A percentile compares a stretch with the other conserved stretches of the same genome.
Conservation (phyloP, 2,113 vertebrate genomes). For the Saimiri boliviensis region DNA sequence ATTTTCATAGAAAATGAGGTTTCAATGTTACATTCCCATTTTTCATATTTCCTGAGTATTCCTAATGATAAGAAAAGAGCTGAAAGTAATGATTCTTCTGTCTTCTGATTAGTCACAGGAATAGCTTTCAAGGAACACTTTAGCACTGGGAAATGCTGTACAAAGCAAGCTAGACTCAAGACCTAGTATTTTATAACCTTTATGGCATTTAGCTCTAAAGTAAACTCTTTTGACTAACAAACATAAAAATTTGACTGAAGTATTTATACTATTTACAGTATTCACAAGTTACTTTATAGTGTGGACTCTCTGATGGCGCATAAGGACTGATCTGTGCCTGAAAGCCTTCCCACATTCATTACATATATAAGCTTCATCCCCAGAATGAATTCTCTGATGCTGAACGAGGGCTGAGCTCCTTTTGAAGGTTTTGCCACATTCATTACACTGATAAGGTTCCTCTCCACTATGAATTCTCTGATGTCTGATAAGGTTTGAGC, state of each 20-base stretch:
- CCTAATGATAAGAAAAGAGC: slow-evolving; percentile 20
- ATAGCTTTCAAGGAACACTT: background rate
- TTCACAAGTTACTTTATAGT: slow-evolving; percentile 61
- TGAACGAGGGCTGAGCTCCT: slow-evolving; percentile 78
- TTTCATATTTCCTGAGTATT: slow-evolving; percentile 58
- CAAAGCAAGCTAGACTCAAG: background rate
- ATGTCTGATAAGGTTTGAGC: slow-evolving; percentile 78
- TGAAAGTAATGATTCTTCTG: background rate
- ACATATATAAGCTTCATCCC: slow-evolving; percentile 79
- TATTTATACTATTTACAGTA: background rate
- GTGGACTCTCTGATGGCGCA: slow-evolving; percentile 73
- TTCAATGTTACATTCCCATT: background rate
- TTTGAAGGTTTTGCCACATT: slow-evolving; percentile 81
- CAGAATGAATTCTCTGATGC: slow-evolving; percentile 79
- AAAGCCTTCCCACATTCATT: slow-evolving; percentile 76
- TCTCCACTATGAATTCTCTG: slow-evolving; percentile 80
- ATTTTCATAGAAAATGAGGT: slow-evolving; percentile 41
- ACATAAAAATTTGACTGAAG: slow-evolving; percentile 13
- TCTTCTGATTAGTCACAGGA: slow-evolving; percentile 22
- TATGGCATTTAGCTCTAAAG: slow-evolving; percentile 11
- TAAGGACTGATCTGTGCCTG: slow-evolving; percentile 70
- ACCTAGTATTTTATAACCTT: background rate
- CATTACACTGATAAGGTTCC: slow-evolving; percentile 77
- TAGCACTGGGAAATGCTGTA: background rate
- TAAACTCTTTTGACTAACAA: background rate